Evolutionary conservation across 2,113 vertebrate species (phyloP).

Genomic region (Sisor rabdophorus): DNA sequence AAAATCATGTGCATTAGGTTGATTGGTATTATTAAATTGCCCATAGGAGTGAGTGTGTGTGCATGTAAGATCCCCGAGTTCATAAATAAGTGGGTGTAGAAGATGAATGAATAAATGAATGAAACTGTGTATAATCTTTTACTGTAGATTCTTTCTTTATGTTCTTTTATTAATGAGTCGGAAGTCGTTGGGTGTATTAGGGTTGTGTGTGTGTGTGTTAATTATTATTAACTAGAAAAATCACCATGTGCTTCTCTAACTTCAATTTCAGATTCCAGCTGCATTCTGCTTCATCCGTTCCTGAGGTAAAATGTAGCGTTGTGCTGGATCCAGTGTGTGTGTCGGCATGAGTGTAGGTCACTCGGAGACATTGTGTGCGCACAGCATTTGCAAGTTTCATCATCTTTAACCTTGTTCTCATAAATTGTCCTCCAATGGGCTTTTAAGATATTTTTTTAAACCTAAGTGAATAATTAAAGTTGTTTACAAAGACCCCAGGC

Average conservation of each 20-base stretch:
- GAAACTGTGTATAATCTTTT: too few species aligned
- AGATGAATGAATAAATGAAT: too few species aligned
- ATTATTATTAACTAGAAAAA: slow-evolving; percentile 27
- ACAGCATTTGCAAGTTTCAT: slow-evolving; percentile 40
- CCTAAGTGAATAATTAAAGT: slow-evolving; percentile 51
- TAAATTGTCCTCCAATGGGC: slow-evolving; percentile 51
- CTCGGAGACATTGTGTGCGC: slow-evolving; percentile 8
- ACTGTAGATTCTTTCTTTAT: too few species aligned
- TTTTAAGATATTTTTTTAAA: slow-evolving; percentile 66
- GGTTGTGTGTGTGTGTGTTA: too few species aligned
- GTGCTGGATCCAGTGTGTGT: not conserved
- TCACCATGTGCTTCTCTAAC: slow-evolving; percentile 63
- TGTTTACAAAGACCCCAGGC: slow-evolving; percentile 65
- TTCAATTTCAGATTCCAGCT: slow-evolving; percentile 34
- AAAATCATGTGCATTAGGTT: too few species aligned
- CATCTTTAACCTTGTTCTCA: slow-evolving; percentile 41
- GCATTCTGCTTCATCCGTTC: slow-evolving; percentile 31
- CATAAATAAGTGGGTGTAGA: too few species aligned
- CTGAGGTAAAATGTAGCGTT: slow-evolving; percentile 39
- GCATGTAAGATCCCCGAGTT: too few species aligned
- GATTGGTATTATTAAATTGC: too few species aligned
- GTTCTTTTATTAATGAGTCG: too few species aligned
- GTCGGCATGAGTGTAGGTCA: slow-evolving; percentile 20
- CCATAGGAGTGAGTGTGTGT: too few species aligned
- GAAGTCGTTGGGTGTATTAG: too few species aligned